Percentiles rank a stretch among this genome's conserved stretches.
Conservation (phyloP, 2,888 invertebrate genomes). For the Lepidonotus clava region DNA sequence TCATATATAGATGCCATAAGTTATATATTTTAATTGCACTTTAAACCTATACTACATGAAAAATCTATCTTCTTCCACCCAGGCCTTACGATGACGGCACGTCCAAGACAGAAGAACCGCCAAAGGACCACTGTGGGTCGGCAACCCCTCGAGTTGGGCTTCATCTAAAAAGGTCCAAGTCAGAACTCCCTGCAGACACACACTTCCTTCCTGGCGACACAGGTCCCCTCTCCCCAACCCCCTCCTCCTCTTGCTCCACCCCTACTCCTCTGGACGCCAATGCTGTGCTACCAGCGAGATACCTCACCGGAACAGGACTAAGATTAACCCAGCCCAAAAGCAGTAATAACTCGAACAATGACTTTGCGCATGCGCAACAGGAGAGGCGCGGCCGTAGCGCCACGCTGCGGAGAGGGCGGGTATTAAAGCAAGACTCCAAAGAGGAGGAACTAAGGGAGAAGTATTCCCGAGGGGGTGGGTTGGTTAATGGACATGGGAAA, state of each 20-base stretch:
- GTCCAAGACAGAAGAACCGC: neutral
- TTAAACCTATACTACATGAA: no score
- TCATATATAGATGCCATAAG: no score
- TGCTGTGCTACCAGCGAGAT: constrained; percentile 25
- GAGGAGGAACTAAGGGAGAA: constrained; percentile 19
- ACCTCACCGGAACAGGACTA: constrained; percentile 21
- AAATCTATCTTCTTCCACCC: no score
- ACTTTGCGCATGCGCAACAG: neutral
- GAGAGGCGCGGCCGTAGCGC: neutral
- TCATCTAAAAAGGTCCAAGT: neutral
- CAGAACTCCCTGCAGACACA: constrained; percentile 1
- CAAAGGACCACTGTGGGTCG: constrained; percentile 13
- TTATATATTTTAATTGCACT: no score
- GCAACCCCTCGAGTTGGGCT: neutral
- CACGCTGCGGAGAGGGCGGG: constrained; percentile 13
- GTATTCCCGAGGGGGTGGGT: neutral
- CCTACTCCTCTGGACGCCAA: neutral
- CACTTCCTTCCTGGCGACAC: constrained; percentile 19
- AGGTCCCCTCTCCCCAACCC: neutral
- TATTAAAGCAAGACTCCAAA: constrained; percentile 14
- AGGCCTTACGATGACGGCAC: constrained; percentile 28
- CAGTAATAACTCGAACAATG: neutral
- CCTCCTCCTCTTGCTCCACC: neutral
- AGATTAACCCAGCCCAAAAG: neutral
- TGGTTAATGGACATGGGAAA: constrained; percentile 18